Evolutionary conservation across 2,888 invertebrate genomes (phyloP).

Genomic region (Tricholauxania praeusta): DNA sequence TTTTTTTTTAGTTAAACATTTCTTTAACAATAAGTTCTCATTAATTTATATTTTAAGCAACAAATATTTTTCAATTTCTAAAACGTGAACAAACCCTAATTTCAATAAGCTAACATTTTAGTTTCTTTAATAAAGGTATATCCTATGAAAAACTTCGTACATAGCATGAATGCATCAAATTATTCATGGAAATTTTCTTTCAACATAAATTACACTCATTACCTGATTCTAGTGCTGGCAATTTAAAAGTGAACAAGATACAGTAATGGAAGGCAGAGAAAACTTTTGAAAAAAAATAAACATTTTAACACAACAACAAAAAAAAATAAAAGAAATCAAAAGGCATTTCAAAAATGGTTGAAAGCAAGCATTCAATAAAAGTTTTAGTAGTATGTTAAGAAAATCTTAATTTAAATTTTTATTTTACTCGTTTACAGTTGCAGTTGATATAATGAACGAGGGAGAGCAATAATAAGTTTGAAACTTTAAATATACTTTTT

Average conservation of each 20-base stretch:
- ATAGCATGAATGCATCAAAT: slow-evolving; percentile 37
- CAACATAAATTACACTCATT: slow-evolving; percentile 11
- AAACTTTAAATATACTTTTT: too few species aligned
- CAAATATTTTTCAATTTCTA: neutral
- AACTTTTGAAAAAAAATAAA: neutral
- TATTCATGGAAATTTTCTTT: slow-evolving; percentile 16
- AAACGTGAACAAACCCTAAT: neutral
- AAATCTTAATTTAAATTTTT: too few species aligned
- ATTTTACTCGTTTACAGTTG: too few species aligned
- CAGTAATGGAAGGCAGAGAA: neutral
- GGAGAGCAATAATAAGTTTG: too few species aligned
- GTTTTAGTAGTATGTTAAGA: too few species aligned
- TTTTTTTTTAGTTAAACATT: neutral
- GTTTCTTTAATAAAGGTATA: slow-evolving; percentile 58
- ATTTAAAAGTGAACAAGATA: neutral
- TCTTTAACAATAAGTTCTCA: neutral
- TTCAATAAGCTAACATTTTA: neutral
- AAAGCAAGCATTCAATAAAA: too few species aligned
- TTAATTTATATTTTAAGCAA: neutral
- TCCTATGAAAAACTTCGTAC: slow-evolving; percentile 43
- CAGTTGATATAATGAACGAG: too few species aligned
- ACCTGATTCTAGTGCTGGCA: slow-evolving; percentile 1
- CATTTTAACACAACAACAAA: neutral
- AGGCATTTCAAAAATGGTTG: too few species aligned
- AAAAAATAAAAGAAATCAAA: neutral